These are phyloP conservation scores for Xenopus tropicalis DNA, from an alignment of 2,113 vertebrate genomes.

Conservation along the genomic window UCB_Xtro_10.0 CM004450.2:138340001-138340500, in stretches of 20 bases:
- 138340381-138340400: neutral
- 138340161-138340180: constrained; percentile 86
- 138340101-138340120: too few relatives aligned
- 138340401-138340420: neutral
- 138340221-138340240: constrained; percentile 85
- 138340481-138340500: too few relatives aligned
- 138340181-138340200: constrained; percentile 82
- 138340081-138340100: neutral
- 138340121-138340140: too few relatives aligned
- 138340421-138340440: too few relatives aligned
- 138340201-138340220: constrained; percentile 63
- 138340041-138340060: constrained; percentile 55
- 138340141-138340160: too few relatives aligned
- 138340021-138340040: constrained; percentile 53
- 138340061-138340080: constrained; percentile 86
- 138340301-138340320: constrained; percentile 3
- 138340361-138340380: neutral
- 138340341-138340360: neutral
- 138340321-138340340: too few relatives aligned
- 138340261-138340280: constrained; percentile 67
- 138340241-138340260: constrained; percentile 91
- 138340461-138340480: too few relatives aligned
- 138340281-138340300: neutral
- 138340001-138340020: constrained; percentile 73
- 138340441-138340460: too few relatives aligned